Base-by-base conservation (phyloP, 1,140 invertebrate species). In the Drosophila melanica region DNA sequence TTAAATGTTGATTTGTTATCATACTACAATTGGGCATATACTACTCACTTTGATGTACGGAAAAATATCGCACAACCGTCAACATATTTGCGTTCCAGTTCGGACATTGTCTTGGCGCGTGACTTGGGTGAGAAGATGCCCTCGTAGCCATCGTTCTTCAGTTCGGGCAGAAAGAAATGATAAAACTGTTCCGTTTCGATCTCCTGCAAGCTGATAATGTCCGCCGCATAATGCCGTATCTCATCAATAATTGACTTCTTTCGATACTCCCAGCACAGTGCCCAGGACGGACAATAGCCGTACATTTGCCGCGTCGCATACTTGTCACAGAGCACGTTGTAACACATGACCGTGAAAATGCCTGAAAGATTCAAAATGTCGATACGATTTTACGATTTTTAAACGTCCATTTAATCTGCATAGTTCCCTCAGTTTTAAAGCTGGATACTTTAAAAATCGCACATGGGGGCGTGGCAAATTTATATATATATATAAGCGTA, bases 51-150 rank as follows among this genome's bases (percentile, higher is more conserved):
- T 85, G 96, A 95, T 85, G 95, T 96, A 92, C 97, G 94, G 93
- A 96, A 99, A 93, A 99, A 99, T 80, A 99, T 99, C 65, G 99
- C 98, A 94, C 99, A 99, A 67, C 99, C 99, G 93, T 99, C 99
- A 7, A 99, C 99, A 93, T 97, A 98, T 93, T 99, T 99, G 73
- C 98, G 94, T 86, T 99, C 99, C 75, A 96, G 95, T 90, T 99
- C 98, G 1, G 95, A 95, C 99, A 99, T 99, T 39, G 98, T 99
- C 92, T 99, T 99, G 2, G 99, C 98, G 73, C 99, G 94, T 1
- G 98, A 99, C 93, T 99, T 99, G 0, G 98, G 98, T 27, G 98
- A 98, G 93, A 99, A 99, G 67, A 99, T 99, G n/a, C 99, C 98
- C 77, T 98, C 96, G 92, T 99, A 99, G 12, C 97, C 98, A 76